Percentiles rank a stretch among this genome's conserved stretches.
These are phyloP conservation scores for Plodia interpunctella DNA, from an alignment of 1,140 invertebrate genomes.

Conservation along the genomic window DNA sequence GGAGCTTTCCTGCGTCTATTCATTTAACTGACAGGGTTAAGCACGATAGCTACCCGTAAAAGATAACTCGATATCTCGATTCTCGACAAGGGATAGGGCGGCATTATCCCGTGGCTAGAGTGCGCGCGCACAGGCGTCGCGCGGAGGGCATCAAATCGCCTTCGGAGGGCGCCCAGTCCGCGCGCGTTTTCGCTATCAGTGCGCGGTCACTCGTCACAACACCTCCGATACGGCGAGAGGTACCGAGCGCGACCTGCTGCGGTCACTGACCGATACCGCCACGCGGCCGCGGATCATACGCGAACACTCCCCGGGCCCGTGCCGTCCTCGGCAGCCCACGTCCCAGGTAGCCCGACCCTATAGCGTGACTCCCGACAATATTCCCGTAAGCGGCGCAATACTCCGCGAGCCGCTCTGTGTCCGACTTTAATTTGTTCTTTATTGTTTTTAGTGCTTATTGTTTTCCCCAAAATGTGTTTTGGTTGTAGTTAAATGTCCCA, in stretches of 20 bases:
- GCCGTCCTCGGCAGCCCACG: slow-evolving; percentile 23
- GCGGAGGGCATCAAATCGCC: slow-evolving; percentile 70
- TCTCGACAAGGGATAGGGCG: slow-evolving; percentile 60
- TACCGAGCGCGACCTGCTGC: slow-evolving; percentile 41
- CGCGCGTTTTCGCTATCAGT: slow-evolving; percentile 47
- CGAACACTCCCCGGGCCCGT: slow-evolving; percentile 15
- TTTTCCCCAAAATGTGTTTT: slow-evolving; percentile 60
- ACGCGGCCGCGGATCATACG: slow-evolving; percentile 33
- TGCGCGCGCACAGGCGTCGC: slow-evolving; percentile 69
- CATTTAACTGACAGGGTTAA: slow-evolving; percentile 44
- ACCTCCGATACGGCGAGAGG: slow-evolving; percentile 55
- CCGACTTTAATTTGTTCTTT: slow-evolving; percentile 64
- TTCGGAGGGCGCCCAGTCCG: slow-evolving; percentile 61
- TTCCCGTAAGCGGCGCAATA: slow-evolving; percentile 41
- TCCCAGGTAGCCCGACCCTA: slow-evolving; percentile 47
- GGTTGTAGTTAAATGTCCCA: slow-evolving; percentile 28
- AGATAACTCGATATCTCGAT: slow-evolving; percentile 70
- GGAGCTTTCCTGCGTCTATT: slow-evolving; percentile 31
- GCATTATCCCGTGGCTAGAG: slow-evolving; percentile 53
- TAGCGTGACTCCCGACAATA: slow-evolving; percentile 59
- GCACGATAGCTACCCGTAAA: slow-evolving; percentile 36
- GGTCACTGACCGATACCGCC: slow-evolving; percentile 62
- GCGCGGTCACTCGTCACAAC: slow-evolving; percentile 53
- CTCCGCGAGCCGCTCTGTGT: slow-evolving; percentile 44
- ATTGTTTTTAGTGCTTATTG: slow-evolving; percentile 70